phyloP scores from a whole-genome alignment of 2,888 invertebrate species.

The Ophioninae sp. region DNA sequence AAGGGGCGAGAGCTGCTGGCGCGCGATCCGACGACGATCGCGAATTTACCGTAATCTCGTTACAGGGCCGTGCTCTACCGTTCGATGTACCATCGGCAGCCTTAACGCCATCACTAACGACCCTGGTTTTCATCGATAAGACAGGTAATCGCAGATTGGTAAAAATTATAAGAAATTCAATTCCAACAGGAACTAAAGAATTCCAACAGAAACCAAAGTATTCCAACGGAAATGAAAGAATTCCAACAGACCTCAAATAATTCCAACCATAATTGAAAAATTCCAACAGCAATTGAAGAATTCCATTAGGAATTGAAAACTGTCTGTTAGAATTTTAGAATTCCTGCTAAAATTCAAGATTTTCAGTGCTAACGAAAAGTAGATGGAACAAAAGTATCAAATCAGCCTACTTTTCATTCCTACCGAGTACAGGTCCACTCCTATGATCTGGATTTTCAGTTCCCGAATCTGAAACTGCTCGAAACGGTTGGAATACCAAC shows the following conservation, averaged over 20 bases:
- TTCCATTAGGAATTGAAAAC: too few relatives aligned
- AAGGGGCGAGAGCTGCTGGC: constrained; percentile 48
- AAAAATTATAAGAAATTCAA: too few relatives aligned
- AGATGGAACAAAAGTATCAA: too few relatives aligned
- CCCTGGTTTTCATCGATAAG: constrained; percentile 7
- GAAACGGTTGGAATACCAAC: background rate
- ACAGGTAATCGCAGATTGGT: constrained; percentile 28
- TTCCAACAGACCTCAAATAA: too few relatives aligned
- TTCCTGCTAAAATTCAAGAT: too few relatives aligned
- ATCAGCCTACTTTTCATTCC: background rate
- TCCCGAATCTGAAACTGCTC: background rate
- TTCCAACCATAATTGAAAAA: too few relatives aligned
- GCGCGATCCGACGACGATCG: constrained; percentile 50
- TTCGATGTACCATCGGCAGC: constrained; percentile 32
- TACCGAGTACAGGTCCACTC: background rate
- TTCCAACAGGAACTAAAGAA: too few relatives aligned
- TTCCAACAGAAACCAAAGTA: too few relatives aligned
- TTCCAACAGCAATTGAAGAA: too few relatives aligned
- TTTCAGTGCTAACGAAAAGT: too few relatives aligned
- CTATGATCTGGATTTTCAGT: background rate
- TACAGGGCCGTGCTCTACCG: constrained; percentile 64
- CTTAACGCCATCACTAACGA: constrained; percentile 18
- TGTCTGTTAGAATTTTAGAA: too few relatives aligned
- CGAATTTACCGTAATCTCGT: constrained; percentile 70
- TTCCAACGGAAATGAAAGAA: too few relatives aligned